A percentile compares a stretch with the other conserved stretches of the same genome.
Evolutionary conservation across 2,113 vertebrate genomes (phyloP).

Genomic region (Nettapus auritus): DNA sequence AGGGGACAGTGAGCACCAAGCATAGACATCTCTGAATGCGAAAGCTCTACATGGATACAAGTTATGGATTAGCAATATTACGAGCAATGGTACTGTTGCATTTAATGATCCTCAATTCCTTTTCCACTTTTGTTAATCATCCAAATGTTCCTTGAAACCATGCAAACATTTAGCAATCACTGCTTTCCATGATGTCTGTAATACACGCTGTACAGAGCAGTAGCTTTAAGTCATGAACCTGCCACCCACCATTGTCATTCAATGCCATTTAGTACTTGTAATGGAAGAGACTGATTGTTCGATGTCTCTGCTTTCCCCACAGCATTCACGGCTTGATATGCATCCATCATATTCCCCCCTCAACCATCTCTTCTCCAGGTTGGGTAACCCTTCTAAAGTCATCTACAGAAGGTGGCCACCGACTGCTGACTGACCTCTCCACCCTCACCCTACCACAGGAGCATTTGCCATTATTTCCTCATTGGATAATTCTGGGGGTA

Average conservation of each 20-base stretch:
- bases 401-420: not conserved
- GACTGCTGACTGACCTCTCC: not conserved
- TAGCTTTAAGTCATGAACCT: not conserved
- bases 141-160: not conserved
- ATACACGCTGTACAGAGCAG: fast-evolving
- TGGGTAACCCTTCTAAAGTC: not conserved
- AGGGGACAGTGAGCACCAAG: fast-evolving
- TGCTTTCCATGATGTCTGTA: not conserved
- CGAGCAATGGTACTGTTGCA: fast-evolving
- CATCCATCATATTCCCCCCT: not conserved
- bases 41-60: not conserved
- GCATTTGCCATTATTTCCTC: not conserved
- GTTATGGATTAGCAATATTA: not conserved
- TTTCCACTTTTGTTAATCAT: not conserved
- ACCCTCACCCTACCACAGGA: not conserved
- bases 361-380: not conserved
- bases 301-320: not conserved
- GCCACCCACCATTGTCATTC: not conserved
- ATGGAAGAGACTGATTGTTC: not conserved
- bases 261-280: not conserved
- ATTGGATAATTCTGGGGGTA: not conserved
- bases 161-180: not conserved
- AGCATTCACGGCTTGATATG: not conserved
- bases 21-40: not conserved
- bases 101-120: not conserved